Evolutionary conservation across 1,140 invertebrate species (phyloP), one percentile per base, ranked within the genome.

Genomic region (Phortica variegata): DNA sequence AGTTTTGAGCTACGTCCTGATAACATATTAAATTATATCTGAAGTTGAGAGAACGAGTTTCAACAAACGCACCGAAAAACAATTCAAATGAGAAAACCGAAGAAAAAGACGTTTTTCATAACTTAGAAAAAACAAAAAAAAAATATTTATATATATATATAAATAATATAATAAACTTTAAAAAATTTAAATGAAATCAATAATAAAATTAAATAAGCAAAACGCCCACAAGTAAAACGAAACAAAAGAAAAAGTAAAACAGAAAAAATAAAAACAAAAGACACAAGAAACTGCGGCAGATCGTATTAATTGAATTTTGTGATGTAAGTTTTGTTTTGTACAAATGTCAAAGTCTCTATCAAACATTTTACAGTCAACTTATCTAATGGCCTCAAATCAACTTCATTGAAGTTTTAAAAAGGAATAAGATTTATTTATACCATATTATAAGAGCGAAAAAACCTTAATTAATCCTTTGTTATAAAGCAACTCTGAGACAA

Each of bases 251-350:
- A 43, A 8, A 41, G 13, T 54, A 15, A 37, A 39, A 46, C 39
- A 18, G 12, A 41, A 58, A 45, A 12, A 34, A 29, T 43, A 29
- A 32, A 46, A 12, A 44, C 42, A 26, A 42, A 54, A 52, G 33
- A 15, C 16, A 52, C 41, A 54, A 39, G 38, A 52, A 58, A 54
- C 51, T 60, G 54, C 60, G 50, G 43, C 48, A 54, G 50, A 54
- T 59, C 52, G 19, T 52, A 59, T 56, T 48, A 63, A 54, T 63
- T 62, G 46, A 58, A 51, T 38, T 57, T 62, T 59, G 60, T 63
- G 56, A 63, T 63, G 60, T 59, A 62, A 62, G 60, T 52, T 55
- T n/a, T n/a, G n/a, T n/a, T n/a, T n/a, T n/a, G n/a, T n/a, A n/a
- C n/a, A n/a, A n/a, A n/a, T n/a, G n/a, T n/a, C n/a, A n/a, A n/a